A percentile compares a stretch with the other conserved stretches of the same genome.
phyloP scores from a whole-genome alignment of 1,140 invertebrate species.

The Trachymyrmex septentrionalis region DNA sequence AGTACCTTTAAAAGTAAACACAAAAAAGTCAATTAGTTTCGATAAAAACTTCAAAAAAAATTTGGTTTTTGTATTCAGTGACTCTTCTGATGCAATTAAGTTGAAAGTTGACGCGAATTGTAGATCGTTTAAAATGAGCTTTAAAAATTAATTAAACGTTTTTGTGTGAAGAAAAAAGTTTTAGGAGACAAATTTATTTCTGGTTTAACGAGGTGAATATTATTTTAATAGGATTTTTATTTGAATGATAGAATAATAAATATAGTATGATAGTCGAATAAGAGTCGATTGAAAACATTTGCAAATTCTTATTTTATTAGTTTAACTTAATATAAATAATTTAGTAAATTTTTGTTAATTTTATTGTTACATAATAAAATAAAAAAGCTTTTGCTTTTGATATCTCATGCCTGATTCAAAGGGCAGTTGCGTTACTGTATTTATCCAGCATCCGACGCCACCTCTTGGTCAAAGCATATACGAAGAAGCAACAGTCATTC shows the following conservation, averaged over 20 bases:
- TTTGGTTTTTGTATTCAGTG: too few species aligned
- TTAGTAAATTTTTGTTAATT: background rate
- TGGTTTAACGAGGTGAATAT: background rate
- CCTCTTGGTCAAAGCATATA: conserved; percentile 2
- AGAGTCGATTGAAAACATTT: background rate
- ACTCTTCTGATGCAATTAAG: too few species aligned
- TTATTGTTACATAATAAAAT: background rate
- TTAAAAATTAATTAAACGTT: background rate
- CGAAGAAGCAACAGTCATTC: conserved; percentile 24
- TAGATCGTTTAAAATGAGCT: background rate
- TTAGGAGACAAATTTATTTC: background rate
- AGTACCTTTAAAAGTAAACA: too few species aligned
- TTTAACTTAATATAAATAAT: background rate
- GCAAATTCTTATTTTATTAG: background rate
- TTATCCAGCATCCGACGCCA: conserved; percentile 29
- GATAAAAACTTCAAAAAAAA: too few species aligned
- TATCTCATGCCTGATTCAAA: background rate
- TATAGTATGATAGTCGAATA: background rate
- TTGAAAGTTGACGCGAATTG: background rate
- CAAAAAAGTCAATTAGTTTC: too few species aligned
- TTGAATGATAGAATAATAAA: too few species aligned
- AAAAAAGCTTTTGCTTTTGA: background rate
- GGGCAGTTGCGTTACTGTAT: background rate
- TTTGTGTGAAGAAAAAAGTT: background rate
- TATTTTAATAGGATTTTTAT: conserved; percentile 1